Base-by-base conservation (phyloP, 2,888 invertebrate species). In the Nesidiocoris tenuis region DNA sequence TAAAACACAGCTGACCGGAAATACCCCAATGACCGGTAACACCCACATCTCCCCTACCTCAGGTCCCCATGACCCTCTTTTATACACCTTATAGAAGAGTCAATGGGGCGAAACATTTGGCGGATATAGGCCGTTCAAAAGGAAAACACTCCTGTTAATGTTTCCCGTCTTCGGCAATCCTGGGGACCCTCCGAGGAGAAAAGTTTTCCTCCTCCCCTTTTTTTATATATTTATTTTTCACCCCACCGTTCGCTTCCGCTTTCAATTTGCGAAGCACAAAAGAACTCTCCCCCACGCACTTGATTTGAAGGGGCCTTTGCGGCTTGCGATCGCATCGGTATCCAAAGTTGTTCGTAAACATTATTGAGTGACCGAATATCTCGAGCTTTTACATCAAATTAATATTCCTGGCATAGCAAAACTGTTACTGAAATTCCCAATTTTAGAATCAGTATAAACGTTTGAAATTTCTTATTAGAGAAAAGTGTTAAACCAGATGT, bases 31-130 rank as follows among this genome's bases (percentile, higher is more conserved):
- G n/a, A n/a, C n/a, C n/a, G n/a, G n/a, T n/a, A n/a, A n/a, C n/a
- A n/a, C n/a, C n/a, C n/a, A n/a, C n/a, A n/a, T n/a, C n/a, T n/a
- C n/a, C n/a, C n/a, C n/a, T n/a, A n/a, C n/a, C n/a, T n/a, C 39
- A 39, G 5, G 3, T 39, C 39, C 39, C 39, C 39, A 39, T 39
- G 3, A 12, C 39, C 39, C 39, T 39, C 39, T 39, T 39, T 39
- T 39, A 39, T 39, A 39, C 39, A 39, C 39, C 54, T 64, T 66
- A 74, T 63, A 75, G 67, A 68, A 67, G 68, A 75, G 68, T 59
- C 74, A 77, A 77, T 77, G 77, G 77, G 74, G 64, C 61, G 77
- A 61, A 74, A 63, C 74, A 77, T 77, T 74, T 74, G 77, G 74
- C 56, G 63, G 70, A 76, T 39, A 63, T 56, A n/a, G 68, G n/a